Percentiles rank a stretch among this genome's conserved stretches.
phyloP scores from a whole-genome alignment of 2,113 vertebrate genomes.

The Tragulus kanchil region DNA sequence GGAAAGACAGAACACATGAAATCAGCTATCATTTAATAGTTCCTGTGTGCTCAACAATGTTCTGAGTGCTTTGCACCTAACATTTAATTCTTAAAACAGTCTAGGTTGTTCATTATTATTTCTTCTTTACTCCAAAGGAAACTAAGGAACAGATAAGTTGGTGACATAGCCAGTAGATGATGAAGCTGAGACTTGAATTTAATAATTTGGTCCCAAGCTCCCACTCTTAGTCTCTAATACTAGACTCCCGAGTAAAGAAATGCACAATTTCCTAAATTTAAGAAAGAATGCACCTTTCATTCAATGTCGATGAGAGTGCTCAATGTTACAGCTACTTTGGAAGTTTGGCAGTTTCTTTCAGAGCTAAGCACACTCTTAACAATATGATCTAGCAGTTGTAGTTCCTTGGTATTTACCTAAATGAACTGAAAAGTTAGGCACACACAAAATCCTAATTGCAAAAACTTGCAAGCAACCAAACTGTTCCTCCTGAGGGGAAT shows the following conservation, averaged over 20 bases:
- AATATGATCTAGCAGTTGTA: not conserved
- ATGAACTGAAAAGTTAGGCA: not conserved
- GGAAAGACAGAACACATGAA: not conserved
- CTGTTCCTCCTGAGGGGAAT: not conserved
- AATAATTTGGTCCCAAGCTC: not conserved
- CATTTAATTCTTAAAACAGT: not conserved
- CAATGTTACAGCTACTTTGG: not conserved
- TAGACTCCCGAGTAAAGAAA: not conserved
- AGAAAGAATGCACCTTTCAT: not conserved
- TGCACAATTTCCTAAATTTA: not conserved
- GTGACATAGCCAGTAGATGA: not conserved
- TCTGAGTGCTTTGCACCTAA: not conserved
- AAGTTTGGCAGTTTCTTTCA: not conserved
- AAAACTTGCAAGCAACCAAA: not conserved
- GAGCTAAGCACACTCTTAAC: not conserved
- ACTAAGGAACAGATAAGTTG: not conserved
- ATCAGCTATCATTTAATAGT: not conserved
- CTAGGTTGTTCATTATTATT: not conserved
- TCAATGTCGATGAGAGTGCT: not conserved
- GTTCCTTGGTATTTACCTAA: not conserved
- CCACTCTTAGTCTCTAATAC: not conserved
- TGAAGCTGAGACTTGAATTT: not conserved
- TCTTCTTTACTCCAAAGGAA: slow-evolving; percentile 15
- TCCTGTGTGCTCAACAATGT: not conserved
- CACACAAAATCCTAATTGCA: not conserved